Percentiles rank a stretch among this genome's conserved stretches.
Evolutionary conservation across 2,797 vertebrate species (phyloP).

Genomic region (Streptopelia turtur): DNA sequence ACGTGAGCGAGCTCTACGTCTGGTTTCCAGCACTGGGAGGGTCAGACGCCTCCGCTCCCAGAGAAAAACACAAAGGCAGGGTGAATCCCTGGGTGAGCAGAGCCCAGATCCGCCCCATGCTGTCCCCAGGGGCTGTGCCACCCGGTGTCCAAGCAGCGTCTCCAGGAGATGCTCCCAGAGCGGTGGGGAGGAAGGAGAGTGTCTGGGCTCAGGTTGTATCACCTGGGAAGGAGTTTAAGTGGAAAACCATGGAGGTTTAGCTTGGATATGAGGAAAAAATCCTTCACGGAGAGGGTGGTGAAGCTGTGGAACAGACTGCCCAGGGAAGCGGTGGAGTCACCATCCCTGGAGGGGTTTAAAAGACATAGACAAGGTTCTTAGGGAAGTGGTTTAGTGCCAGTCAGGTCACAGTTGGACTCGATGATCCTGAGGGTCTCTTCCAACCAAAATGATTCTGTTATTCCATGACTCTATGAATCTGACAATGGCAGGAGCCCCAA

Average conservation of each 20-base stretch:
- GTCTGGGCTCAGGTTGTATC: accelerated
- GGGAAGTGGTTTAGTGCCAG: too few relatives aligned
- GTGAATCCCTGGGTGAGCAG: neutral
- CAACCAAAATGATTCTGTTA: too few relatives aligned
- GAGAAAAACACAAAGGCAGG: neutral
- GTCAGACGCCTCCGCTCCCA: neutral
- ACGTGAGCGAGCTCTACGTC: accelerated
- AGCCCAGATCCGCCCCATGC: neutral
- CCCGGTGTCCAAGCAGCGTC: neutral
- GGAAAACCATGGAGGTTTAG: accelerated
- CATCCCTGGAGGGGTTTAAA: too few relatives aligned
- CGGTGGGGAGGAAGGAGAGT: neutral
- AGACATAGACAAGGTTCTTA: too few relatives aligned
- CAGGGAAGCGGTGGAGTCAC: too few relatives aligned
- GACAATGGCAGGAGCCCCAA: neutral
- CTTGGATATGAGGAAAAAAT: too few relatives aligned
- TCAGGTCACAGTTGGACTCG: too few relatives aligned
- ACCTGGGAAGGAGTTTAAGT: neutral
- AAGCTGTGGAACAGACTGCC: too few relatives aligned
- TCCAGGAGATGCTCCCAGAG: neutral
- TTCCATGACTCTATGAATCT: neutral
- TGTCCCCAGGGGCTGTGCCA: accelerated
- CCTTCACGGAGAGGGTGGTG: too few relatives aligned
- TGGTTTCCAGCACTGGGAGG: neutral
- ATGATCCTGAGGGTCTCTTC: too few relatives aligned